Evolutionary conservation across 1,140 invertebrate species (phyloP), one percentile per base, ranked within the genome.

Genomic region (Drosophila simulans): DNA sequence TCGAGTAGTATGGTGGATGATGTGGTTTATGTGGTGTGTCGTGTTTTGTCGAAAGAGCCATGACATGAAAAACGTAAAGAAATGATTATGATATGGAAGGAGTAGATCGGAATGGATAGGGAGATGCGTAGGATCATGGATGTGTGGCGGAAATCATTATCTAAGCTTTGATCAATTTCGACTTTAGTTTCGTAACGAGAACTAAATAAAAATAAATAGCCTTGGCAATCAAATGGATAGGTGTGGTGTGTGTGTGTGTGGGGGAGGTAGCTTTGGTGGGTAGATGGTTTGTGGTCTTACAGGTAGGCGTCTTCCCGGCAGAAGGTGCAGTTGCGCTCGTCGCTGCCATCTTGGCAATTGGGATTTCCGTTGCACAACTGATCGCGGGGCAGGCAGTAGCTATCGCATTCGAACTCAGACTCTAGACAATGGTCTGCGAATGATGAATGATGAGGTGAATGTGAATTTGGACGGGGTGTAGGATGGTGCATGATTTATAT

Each of bases 351-450:
- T 39, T 94, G 92, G 93, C 96, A 97, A 90, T 97, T 94, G 82
- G 93, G 92, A 83, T 95, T 94, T 80, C 95, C 96, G 92, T 98
- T 96, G 93, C 97, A 98, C 68, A 94, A 93, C 92, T 95, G 95
- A 51, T 94, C 93, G 56, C 93, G 93, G 31, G 94, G 93, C 82
- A 97, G 95, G 93, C 97, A 98, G 93, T 94, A 94, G 75, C 95
- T 94, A 76, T 90, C 91, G 83, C 94, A 94, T 56, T 90, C 83
- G 80, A 94, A 94, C 72, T 94, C 89, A 71, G 77, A 79, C 54
- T 85, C 80, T 59, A 83, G 80, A 71, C 91, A 92, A 76, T 85
- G 78, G 49, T 90, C 91, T 92, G 86, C 73, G 78, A 72, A 80
- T 68, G 71, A 31, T 27, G 27, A 22, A 22, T 27, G 27, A 79